A percentile compares a stretch with the other conserved stretches of the same genome.
phyloP scores from a whole-genome alignment of 2,113 vertebrate species.

The Misgurnus anguillicaudatus region DNA sequence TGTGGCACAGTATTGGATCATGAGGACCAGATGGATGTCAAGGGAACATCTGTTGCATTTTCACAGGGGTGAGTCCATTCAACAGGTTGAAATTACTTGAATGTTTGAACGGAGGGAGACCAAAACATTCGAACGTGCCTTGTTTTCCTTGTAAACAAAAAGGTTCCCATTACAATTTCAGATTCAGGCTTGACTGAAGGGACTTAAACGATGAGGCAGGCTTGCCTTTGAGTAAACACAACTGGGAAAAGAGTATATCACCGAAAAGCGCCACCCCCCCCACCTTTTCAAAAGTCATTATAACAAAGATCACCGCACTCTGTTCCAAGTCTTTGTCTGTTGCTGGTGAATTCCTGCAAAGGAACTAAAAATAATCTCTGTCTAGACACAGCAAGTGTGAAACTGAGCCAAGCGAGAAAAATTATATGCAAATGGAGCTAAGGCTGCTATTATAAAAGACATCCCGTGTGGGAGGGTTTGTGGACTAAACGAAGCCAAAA shows the following conservation, averaged over 20 bases:
- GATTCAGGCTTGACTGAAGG: conserved; percentile 42
- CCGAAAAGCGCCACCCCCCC: conserved; percentile 36
- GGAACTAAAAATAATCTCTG: conserved; percentile 55
- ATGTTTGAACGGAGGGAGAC: conserved; percentile 46
- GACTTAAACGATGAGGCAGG: conserved; percentile 38
- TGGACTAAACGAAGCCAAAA: conserved; percentile 7
- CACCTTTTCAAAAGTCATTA: conserved; percentile 37
- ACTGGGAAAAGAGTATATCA: conserved; percentile 43
- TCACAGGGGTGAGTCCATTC: conserved; percentile 67
- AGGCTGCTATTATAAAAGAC: conserved; percentile 34
- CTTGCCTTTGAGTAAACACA: conserved; percentile 51
- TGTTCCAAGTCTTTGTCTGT: conserved; percentile 35
- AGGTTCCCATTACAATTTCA: conserved; percentile 72
- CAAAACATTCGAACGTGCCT: conserved; percentile 60
- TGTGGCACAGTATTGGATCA: conserved; percentile 39
- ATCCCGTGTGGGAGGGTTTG: conserved; percentile 22
- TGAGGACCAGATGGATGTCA: conserved; percentile 69
- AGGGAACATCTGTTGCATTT: conserved; percentile 76
- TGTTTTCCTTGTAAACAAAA: conserved; percentile 76
- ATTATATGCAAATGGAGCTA: conserved; percentile 52
- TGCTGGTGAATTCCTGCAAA: conserved; percentile 51
- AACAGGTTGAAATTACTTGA: conserved; percentile 56
- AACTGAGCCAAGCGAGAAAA: conserved; percentile 49
- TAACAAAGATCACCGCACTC: conserved; percentile 40
- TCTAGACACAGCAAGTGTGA: conserved; percentile 55